Conservation (phyloP, 2,888 invertebrate genomes). For the Cantharis rustica region DNA sequence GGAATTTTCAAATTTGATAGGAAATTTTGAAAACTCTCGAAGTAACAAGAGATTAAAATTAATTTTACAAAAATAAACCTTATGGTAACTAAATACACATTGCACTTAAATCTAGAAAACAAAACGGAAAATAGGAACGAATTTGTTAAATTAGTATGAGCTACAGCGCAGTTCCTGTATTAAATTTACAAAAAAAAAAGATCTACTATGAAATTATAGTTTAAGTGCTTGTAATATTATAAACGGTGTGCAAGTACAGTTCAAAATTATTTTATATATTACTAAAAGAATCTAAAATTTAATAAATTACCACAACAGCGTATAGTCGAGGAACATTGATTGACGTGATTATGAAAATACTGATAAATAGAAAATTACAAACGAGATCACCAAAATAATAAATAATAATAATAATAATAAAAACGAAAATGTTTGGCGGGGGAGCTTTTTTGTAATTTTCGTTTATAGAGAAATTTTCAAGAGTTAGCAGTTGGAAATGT, state of each 20-base stretch:
- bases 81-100: constrained; percentile 6
- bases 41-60: neutral
- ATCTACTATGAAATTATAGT: neutral
- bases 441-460: neutral
- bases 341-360: neutral
- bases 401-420: neutral
- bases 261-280: neutral
- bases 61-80: neutral
- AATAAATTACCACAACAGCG: neutral
- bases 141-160: neutral
- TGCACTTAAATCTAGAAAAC: constrained; percentile 6
- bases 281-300: neutral
- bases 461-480: neutral
- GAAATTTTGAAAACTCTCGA: neutral
- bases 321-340: neutral
- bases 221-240: constrained; percentile 3
- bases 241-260: neutral
- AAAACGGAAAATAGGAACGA: constrained; percentile 4
- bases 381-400: neutral
- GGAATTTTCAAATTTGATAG: neutral
- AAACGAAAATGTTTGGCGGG: neutral
- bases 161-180: neutral
- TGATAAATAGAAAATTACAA: neutral
- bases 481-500: neutral
- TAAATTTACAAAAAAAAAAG: neutral